These are phyloP conservation scores for Bombus confusus DNA, from an alignment of 1,140 invertebrate species.

Conservation along the genomic window DNA sequence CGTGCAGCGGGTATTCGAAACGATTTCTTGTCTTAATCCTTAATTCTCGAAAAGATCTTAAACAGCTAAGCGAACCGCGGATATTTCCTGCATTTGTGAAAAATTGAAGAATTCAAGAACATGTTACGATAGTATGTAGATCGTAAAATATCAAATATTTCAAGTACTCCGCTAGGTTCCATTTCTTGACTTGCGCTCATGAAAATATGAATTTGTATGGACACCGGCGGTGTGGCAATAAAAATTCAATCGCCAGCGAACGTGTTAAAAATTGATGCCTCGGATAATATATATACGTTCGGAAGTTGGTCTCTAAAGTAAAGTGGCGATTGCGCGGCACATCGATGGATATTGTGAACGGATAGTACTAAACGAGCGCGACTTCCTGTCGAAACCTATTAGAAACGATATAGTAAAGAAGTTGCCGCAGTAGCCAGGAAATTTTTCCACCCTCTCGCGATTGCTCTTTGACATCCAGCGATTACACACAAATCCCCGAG, in stretches of 20 bases:
- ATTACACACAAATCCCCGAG: conserved; percentile 47
- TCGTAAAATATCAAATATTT: not conserved
- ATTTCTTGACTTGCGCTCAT: not conserved
- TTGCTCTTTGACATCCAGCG: not conserved
- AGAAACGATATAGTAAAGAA: conserved; percentile 36
- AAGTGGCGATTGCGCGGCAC: not conserved
- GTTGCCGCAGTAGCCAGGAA: conserved; percentile 8
- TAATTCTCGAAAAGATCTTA: too few relatives aligned
- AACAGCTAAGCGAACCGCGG: not conserved
- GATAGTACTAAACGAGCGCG: not conserved
- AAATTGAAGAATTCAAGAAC: too few relatives aligned
- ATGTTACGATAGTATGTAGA: not conserved
- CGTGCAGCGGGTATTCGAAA: not conserved
- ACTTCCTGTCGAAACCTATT: conserved; percentile 37
- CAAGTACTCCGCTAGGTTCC: not conserved
- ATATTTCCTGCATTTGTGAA: not conserved
- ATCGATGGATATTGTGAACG: conserved; percentile 8
- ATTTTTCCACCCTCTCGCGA: not conserved
- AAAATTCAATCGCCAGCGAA: not conserved
- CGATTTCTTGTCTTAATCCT: not conserved
- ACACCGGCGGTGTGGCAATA: not conserved
- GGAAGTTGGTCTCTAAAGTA: not conserved
- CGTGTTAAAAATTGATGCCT: not conserved
- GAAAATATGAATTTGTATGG: not conserved
- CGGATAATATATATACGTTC: not conserved